These are phyloP conservation scores for Leptopilina drosophilae DNA, from an alignment of 2,888 invertebrate genomes.

Conservation along the genomic window DNA sequence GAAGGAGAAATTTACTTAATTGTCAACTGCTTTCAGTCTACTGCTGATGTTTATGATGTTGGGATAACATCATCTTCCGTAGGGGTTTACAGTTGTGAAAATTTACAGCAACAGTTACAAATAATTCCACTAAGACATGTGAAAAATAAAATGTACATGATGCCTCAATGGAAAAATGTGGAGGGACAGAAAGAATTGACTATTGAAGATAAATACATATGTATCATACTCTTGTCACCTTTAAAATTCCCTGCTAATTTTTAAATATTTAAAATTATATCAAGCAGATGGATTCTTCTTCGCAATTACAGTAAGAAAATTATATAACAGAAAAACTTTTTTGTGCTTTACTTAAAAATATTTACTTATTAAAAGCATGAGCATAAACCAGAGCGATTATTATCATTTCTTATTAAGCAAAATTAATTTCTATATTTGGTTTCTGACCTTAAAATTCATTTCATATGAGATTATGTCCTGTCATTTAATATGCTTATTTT, in stretches of 20 bases:
- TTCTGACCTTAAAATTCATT: too few relatives aligned
- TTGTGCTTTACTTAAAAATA: too few relatives aligned
- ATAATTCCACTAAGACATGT: not conserved
- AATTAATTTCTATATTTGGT: too few relatives aligned
- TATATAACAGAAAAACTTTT: too few relatives aligned
- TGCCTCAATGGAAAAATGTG: constrained; percentile 24
- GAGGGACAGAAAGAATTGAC: constrained; percentile 23
- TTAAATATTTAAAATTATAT: too few relatives aligned
- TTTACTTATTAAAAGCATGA: too few relatives aligned
- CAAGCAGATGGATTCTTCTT: too few relatives aligned
- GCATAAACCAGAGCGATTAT: too few relatives aligned
- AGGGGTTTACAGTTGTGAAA: not conserved
- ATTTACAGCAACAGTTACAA: not conserved
- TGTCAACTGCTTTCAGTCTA: not conserved
- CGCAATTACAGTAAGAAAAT: too few relatives aligned
- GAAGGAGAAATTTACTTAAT: constrained; percentile 4
- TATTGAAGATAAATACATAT: constrained; percentile 22
- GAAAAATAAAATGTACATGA: constrained; percentile 29
- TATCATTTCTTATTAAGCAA: too few relatives aligned
- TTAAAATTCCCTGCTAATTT: not conserved
- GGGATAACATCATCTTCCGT: not conserved
- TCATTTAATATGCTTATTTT: too few relatives aligned
- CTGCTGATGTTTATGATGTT: constrained; percentile 16
- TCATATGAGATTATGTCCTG: too few relatives aligned
- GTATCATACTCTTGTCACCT: not conserved